These are phyloP conservation scores for Ephestia elutella DNA, from an alignment of 1,140 invertebrate genomes.

Conservation along the genomic window DNA sequence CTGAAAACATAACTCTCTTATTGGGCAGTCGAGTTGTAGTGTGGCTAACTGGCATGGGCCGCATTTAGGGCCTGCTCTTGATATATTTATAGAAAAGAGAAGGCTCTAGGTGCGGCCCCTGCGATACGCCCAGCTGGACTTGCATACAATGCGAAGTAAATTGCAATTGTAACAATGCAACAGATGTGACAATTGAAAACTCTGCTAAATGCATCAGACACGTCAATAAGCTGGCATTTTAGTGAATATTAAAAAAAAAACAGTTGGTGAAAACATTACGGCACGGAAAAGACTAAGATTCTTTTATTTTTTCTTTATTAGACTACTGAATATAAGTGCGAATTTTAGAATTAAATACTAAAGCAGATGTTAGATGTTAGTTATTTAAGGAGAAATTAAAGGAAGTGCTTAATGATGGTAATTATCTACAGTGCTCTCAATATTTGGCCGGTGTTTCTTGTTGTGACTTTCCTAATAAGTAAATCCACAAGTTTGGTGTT, in stretches of 20 bases:
- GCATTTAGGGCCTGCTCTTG: too few relatives aligned
- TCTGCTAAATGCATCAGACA: not conserved
- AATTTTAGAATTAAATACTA: too few relatives aligned
- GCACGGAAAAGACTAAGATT: not conserved
- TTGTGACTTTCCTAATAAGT: constrained; percentile 15
- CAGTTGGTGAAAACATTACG: not conserved
- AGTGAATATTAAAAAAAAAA: not conserved
- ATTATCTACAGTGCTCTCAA: not conserved
- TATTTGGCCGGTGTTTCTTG: not conserved
- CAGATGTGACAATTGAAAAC: not conserved
- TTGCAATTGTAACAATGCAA: not conserved
- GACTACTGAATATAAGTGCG: too few relatives aligned
- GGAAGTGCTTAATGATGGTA: not conserved
- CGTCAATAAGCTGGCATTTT: not conserved
- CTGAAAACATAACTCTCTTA: too few relatives aligned
- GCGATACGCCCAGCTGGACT: not conserved
- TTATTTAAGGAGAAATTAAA: not conserved
- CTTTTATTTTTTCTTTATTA: not conserved
- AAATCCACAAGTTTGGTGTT: constrained; percentile 27
- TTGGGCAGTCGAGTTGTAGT: too few relatives aligned
- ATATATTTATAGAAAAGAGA: not conserved
- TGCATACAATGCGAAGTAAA: not conserved
- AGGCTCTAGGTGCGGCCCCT: not conserved
- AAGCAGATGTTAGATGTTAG: too few relatives aligned
- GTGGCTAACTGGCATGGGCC: too few relatives aligned